Conservation (phyloP, 2,888 invertebrate genomes). For the Cryptocheilus praepositus region DNA sequence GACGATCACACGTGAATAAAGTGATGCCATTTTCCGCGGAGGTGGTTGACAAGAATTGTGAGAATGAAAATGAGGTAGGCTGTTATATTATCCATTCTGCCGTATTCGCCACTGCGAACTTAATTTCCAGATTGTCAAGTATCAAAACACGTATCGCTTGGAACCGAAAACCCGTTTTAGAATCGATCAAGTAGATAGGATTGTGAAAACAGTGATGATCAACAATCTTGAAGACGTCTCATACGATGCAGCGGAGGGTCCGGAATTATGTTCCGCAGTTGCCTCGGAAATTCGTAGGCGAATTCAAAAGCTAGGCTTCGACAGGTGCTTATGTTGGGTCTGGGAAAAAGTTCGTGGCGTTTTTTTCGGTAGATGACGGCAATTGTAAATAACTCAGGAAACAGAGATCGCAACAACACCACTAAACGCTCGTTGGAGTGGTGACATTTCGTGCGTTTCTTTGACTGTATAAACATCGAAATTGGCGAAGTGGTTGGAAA, state of each 20-base stretch:
- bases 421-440: too few relatives aligned
- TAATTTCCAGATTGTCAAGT: not conserved
- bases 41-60: not conserved
- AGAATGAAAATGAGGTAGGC: constrained; percentile 3
- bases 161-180: constrained; percentile 81
- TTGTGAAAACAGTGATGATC: constrained; percentile 78
- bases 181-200: constrained; percentile 78
- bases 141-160: constrained; percentile 80
- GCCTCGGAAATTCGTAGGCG: constrained; percentile 79
- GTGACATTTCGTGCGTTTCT: too few relatives aligned
- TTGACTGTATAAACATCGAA: too few relatives aligned
- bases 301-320: constrained; percentile 81
- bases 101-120: not conserved
- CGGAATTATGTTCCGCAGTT: constrained; percentile 78
- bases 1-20: not conserved
- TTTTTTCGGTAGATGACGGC: too few relatives aligned
- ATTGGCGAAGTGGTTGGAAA: too few relatives aligned
- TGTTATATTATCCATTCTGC: not conserved
- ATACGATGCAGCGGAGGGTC: constrained; percentile 79
- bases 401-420: too few relatives aligned
- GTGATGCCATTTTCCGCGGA: not conserved
- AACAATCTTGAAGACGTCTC: constrained; percentile 78
- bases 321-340: constrained; percentile 80
- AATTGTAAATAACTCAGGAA: too few relatives aligned
- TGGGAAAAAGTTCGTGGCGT: too few relatives aligned